These are phyloP conservation scores for Circaetus cinerascens DNA, from an alignment of 2,113 vertebrate genomes.

Conservation along the genomic window DNA sequence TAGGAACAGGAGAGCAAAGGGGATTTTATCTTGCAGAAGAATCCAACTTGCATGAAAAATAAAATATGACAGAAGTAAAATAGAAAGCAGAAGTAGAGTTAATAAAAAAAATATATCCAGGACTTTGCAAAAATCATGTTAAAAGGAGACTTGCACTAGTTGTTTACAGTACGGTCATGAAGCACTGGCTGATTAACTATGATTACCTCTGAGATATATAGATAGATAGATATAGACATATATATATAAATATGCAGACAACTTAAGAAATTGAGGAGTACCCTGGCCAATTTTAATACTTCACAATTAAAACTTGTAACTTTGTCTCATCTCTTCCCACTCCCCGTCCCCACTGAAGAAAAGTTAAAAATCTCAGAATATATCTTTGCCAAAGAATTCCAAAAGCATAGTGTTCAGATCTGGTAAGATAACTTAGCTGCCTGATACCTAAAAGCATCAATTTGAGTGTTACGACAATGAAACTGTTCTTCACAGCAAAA, in stretches of 20 bases:
- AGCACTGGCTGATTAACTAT: not conserved
- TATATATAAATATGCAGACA: not conserved
- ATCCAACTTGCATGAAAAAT: not conserved
- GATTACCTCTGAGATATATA: not conserved
- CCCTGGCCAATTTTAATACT: not conserved
- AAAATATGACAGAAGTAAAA: not conserved
- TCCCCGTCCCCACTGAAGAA: not conserved
- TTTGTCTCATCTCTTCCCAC: not conserved
- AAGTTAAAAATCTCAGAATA: not conserved
- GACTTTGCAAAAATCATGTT: not conserved
- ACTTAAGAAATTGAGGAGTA: not conserved
- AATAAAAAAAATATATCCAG: not conserved
- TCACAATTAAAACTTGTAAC: not conserved
- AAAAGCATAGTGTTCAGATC: not conserved
- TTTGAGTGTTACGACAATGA: not conserved
- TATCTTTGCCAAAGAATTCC: not conserved
- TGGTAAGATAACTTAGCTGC: not conserved
- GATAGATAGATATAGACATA: not conserved
- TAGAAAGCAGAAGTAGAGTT: not conserved
- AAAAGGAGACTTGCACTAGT: not conserved
- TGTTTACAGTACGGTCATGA: not conserved
- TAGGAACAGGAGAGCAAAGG: not conserved
- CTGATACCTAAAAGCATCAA: not conserved
- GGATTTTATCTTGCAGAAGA: not conserved
- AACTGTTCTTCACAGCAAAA: not conserved